These are phyloP conservation scores for Petroica traversi DNA, from an alignment of 2,113 vertebrate genomes.

Conservation along the genomic window DNA sequence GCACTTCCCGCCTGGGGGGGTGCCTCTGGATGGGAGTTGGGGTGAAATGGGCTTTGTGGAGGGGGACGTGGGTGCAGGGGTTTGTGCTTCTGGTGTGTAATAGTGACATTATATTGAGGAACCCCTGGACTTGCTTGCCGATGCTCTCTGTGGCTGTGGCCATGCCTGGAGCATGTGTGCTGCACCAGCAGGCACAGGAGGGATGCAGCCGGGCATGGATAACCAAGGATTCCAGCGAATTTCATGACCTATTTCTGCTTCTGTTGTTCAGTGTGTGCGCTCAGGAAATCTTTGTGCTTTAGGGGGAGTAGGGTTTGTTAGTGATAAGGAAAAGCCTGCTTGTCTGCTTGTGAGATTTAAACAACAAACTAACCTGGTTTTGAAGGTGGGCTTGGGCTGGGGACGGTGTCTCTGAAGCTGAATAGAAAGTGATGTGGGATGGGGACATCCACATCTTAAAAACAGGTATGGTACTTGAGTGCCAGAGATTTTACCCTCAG, in stretches of 20 bases:
- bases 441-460: not conserved
- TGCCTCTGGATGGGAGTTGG: not conserved
- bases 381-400: not conserved
- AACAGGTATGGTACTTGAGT: not conserved
- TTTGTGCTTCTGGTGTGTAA: not conserved
- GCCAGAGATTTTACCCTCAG: not conserved
- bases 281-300: not conserved
- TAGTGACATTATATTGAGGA: fast-evolving
- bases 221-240: not conserved
- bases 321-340: not conserved
- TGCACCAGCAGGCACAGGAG: not conserved
- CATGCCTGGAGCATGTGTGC: not conserved
- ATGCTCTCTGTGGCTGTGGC: not conserved
- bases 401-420: not conserved
- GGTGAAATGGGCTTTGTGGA: not conserved
- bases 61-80: not conserved
- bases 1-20: not conserved
- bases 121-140: not conserved
- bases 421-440: not conserved
- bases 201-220: not conserved
- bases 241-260: slow-evolving; percentile 50
- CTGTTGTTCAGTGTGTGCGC: not conserved
- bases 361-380: not conserved
- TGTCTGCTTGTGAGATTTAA: not conserved
- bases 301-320: not conserved